Evolutionary conservation across 2,888 invertebrate species (phyloP), one percentile per base, ranked within the genome.

Genomic region (Andrena trimmerana): DNA sequence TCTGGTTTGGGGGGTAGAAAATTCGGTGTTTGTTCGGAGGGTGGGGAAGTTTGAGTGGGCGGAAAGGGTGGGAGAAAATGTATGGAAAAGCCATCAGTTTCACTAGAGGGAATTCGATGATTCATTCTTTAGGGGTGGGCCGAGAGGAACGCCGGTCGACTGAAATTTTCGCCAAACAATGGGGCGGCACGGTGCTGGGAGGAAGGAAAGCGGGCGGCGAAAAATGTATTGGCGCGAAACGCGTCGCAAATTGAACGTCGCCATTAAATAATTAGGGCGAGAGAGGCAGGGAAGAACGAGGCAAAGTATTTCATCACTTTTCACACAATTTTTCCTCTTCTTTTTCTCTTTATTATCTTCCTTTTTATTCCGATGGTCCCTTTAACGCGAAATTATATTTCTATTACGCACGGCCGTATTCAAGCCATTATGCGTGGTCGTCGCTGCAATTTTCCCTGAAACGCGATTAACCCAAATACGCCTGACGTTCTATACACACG

Each of bases 351-450:
- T 27, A 54, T 24, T 50, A 54, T 72, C 57, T 57, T 54, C 57
- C 63, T 74, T 77, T 72, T 65, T 48, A 62, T 36, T 81, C 71
- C 83, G 57, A 68, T 68, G 68, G 71, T 63, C 85, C 81, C 87
- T 85, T 82, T 84, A 85, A 77, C 80, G 81, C 59, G 86, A 88
- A 88, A 88, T 88, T 88, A 88, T 89, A 87, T 89, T 89, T 87
- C 88, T 86, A 88, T 88, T 87, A 89, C 89, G 88, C 88, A 89
- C 82, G 87, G 63, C 85, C 81, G 88, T 88, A 86, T 89, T 88
- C 86, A 89, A 88, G 82, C 87, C 84, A 89, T 88, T 89, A 88
- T 86, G 88, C 84, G 89, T 89, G 86, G 84, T 81, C 87, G 79
- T 88, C 84, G 79, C 80, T 78, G 88, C 89, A 88, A 89, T 88